These are phyloP conservation scores for Microplitis mediator DNA, from an alignment of 1,140 invertebrate species.

Conservation along the genomic window DNA sequence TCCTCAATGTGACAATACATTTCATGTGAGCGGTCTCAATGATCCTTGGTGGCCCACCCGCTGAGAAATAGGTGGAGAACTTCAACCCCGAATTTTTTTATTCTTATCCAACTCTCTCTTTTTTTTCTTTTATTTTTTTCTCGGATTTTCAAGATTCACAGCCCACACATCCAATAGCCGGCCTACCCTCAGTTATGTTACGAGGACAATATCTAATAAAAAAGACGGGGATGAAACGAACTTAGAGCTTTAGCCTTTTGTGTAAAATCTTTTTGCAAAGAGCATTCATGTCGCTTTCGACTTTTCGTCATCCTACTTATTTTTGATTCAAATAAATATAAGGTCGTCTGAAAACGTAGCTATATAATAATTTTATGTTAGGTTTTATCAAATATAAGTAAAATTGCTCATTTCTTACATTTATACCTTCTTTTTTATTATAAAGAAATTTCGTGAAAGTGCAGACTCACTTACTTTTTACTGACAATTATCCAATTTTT, in stretches of 20 bases:
- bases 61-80: not conserved
- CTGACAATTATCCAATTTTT: too few species aligned
- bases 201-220: conserved; percentile 51
- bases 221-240: conserved; percentile 37
- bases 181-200: conserved; percentile 38
- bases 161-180: conserved; percentile 32
- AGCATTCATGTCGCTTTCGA: not conserved
- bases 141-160: conserved; percentile 35
- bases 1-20: conserved; percentile 3
- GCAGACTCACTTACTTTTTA: too few species aligned
- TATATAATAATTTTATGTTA: not conserved
- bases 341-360: conserved; percentile 2
- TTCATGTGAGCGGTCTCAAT: not conserved
- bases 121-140: not conserved
- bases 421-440: too few species aligned
- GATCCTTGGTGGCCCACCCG: not conserved
- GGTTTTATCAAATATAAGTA: not conserved
- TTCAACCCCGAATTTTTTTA: not conserved
- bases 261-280: conserved; percentile 1
- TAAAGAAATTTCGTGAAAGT: too few species aligned
- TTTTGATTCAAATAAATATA: not conserved
- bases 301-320: not conserved
- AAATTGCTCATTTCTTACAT: not conserved
- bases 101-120: not conserved
- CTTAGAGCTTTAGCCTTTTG: conserved; percentile 28